Evolutionary conservation across 2,113 vertebrate species (phyloP).

Genomic region (Rhodinocichla rosea): DNA sequence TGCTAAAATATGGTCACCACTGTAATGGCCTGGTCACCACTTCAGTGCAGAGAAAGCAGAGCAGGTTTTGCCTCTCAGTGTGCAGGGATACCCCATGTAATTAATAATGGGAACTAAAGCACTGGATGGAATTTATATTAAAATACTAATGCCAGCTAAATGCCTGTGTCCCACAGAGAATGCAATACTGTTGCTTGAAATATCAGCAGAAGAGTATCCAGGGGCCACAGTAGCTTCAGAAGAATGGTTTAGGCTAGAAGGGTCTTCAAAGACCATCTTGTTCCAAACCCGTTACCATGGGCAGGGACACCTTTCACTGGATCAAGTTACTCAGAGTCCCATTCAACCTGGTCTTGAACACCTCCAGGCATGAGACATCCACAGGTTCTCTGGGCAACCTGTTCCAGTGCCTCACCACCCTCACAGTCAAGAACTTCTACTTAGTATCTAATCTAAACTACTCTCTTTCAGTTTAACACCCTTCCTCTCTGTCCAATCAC

Average conservation of each 20-base stretch:
- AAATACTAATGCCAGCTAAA: not conserved
- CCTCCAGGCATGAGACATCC: not conserved
- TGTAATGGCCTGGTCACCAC: not conserved
- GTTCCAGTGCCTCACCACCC: not conserved
- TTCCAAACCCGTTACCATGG: not conserved
- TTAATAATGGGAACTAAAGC: not conserved
- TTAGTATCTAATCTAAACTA: not conserved
- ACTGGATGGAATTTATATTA: not conserved
- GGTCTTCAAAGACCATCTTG: not conserved
- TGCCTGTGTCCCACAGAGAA: not conserved
- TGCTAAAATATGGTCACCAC: fast-evolving
- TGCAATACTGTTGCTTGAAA: not conserved
- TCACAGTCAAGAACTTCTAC: not conserved
- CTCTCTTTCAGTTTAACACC: not conserved
- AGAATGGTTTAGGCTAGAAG: not conserved
- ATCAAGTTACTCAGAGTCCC: not conserved
- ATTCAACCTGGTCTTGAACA: not conserved
- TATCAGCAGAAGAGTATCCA: not conserved
- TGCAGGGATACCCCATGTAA: not conserved
- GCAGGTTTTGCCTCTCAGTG: not conserved
- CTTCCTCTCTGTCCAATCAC: not conserved
- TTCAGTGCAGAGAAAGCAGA: not conserved
- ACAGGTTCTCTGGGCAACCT: not conserved
- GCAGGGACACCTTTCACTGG: not conserved
- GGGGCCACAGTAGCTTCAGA: not conserved